phyloP scores from a whole-genome alignment of 2,888 invertebrate species.

The Spodoptera littoralis region DNA sequence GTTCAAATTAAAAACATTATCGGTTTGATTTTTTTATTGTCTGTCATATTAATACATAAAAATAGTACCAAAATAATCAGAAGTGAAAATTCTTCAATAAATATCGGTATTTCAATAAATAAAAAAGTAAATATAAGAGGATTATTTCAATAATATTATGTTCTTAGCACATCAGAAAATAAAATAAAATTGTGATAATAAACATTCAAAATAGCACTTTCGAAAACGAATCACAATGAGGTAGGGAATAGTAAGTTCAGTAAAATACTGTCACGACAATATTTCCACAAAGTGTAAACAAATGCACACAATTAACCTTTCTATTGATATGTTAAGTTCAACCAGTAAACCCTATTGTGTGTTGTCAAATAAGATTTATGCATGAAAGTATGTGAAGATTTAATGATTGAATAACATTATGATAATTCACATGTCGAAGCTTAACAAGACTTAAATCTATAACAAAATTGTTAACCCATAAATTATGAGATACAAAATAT shows the following conservation, averaged over 20 bases:
- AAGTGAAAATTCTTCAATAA: constrained; percentile 8
- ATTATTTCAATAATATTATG: constrained; percentile 8
- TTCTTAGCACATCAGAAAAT: constrained; percentile 1
- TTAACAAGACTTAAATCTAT: constrained; percentile 17
- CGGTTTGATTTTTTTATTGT: constrained; percentile 1
- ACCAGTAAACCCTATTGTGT: constrained; percentile 50
- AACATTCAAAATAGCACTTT: constrained; percentile 30
- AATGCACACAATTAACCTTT: constrained; percentile 62
- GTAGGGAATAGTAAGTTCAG: constrained; percentile 52
- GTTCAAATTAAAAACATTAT: neutral
- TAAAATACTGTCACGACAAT: constrained; percentile 58
- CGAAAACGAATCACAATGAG: constrained; percentile 54
- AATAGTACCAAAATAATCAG: constrained; percentile 16
- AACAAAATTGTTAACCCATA: constrained; percentile 12
- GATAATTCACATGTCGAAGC: constrained; percentile 15
- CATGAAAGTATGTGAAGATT: constrained; percentile 42
- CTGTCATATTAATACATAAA: constrained; percentile 6
- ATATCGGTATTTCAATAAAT: constrained; percentile 14
- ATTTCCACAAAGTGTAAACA: constrained; percentile 47
- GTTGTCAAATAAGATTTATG: constrained; percentile 44
- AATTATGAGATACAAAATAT: constrained; percentile 37
- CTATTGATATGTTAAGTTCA: constrained; percentile 55
- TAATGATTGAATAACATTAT: constrained; percentile 42
- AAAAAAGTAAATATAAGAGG: neutral
- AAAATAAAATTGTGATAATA: constrained; percentile 4